Evolutionary conservation across 2,113 vertebrate species (phyloP).

Genomic region (Panthera leo): DNA sequence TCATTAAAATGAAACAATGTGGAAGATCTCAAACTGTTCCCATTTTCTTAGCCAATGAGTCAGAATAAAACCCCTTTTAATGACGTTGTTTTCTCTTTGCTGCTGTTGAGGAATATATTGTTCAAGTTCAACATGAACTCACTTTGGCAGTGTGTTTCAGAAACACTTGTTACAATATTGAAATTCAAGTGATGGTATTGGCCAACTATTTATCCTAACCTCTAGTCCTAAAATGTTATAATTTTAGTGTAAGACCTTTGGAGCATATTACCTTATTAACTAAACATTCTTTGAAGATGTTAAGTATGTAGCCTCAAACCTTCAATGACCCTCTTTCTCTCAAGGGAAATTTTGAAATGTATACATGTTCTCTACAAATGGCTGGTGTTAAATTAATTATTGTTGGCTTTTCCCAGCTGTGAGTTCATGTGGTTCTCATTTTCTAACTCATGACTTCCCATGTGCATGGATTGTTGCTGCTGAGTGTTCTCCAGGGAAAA

Average conservation of each 20-base stretch:
- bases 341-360: slow-evolving; percentile 84
- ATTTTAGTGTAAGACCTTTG: slow-evolving; percentile 49
- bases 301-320: slow-evolving; percentile 72
- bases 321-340: slow-evolving; percentile 83
- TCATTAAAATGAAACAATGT: slow-evolving; percentile 86
- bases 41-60: slow-evolving; percentile 83
- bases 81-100: slow-evolving; percentile 71
- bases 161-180: slow-evolving; percentile 34
- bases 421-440: slow-evolving; percentile 87
- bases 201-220: slow-evolving; percentile 47
- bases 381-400: slow-evolving; percentile 86
- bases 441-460: slow-evolving; percentile 83
- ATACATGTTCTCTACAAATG: slow-evolving; percentile 79
- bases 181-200: slow-evolving; percentile 50
- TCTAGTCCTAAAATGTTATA: not conserved
- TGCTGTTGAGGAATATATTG: slow-evolving; percentile 57
- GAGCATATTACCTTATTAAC: slow-evolving; percentile 48
- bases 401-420: slow-evolving; percentile 86
- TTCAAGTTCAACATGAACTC: slow-evolving; percentile 57
- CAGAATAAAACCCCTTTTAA: slow-evolving; percentile 80
- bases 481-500: slow-evolving; percentile 79
- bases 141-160: slow-evolving; percentile 57
- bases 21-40: slow-evolving; percentile 81
- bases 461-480: slow-evolving; percentile 73
- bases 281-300: slow-evolving; percentile 75